These are phyloP conservation scores for Drosophila oshimai DNA, from an alignment of 1,140 invertebrate species.

Conservation along the genomic window DNA sequence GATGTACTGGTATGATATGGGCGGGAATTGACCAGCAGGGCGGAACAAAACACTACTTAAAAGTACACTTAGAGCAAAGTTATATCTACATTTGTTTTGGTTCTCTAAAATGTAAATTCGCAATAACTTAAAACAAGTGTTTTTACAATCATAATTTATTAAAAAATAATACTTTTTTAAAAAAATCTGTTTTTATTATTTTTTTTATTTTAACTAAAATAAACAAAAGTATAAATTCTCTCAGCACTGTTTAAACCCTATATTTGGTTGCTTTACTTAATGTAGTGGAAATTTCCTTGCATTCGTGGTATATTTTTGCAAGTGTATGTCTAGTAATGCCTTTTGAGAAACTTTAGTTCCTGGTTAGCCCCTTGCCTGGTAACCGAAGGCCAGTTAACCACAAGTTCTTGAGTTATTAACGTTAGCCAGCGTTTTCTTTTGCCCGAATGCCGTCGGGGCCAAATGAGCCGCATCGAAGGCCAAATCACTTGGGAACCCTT, in stretches of 20 bases:
- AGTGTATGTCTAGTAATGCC: not conserved
- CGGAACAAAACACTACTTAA: not conserved
- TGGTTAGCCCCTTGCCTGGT: not conserved
- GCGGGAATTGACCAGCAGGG: not conserved
- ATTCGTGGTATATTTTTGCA: not conserved
- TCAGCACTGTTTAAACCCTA: too few relatives aligned
- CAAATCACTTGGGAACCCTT: slow-evolving; percentile 61
- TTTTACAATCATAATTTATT: too few relatives aligned
- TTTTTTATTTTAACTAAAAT: too few relatives aligned
- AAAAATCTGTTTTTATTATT: too few relatives aligned
- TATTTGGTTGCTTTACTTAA: not conserved
- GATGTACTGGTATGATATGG: slow-evolving; percentile 31
- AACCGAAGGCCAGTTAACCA: slow-evolving; percentile 26
- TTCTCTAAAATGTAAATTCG: too few relatives aligned
- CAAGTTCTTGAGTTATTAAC: slow-evolving; percentile 73
- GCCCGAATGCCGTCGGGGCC: slow-evolving; percentile 18
- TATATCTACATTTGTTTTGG: not conserved
- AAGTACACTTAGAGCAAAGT: not conserved
- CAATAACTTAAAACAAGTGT: too few relatives aligned
- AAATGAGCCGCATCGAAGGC: slow-evolving; percentile 66
- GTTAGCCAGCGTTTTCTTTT: slow-evolving; percentile 46
- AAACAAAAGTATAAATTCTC: too few relatives aligned
- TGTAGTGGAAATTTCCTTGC: too few relatives aligned
- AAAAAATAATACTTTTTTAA: too few relatives aligned
- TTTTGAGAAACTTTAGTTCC: slow-evolving; percentile 9